Conservation (phyloP, 2,888 invertebrate species). For the Ariolimax columbianus region DNA sequence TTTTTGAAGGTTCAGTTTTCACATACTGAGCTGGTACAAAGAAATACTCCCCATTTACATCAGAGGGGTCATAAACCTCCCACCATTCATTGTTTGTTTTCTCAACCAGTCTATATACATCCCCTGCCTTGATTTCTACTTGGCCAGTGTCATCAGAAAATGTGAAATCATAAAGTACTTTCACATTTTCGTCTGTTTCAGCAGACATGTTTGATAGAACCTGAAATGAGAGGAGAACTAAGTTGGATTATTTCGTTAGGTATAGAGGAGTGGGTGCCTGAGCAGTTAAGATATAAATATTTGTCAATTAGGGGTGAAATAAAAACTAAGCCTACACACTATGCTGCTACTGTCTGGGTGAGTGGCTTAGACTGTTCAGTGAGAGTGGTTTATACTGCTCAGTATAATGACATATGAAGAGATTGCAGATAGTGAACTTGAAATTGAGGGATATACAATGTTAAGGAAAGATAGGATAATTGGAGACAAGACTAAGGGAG, state of each 20-base stretch:
- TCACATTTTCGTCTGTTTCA: slow-evolving; percentile 51
- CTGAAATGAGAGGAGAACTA: slow-evolving; percentile 12
- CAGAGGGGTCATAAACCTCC: slow-evolving; percentile 59
- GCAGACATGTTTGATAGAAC: slow-evolving; percentile 27
- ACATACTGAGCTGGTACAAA: slow-evolving; percentile 73
- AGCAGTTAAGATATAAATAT: no score
- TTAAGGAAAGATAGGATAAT: no score
- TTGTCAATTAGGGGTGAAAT: no score
- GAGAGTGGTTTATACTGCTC: no score
- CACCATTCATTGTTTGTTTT: slow-evolving; percentile 65
- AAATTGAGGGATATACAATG: no score
- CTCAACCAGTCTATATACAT: slow-evolving; percentile 59
- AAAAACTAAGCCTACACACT: no score
- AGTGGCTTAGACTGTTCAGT: no score
- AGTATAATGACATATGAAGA: no score
- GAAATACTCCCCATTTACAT: slow-evolving; percentile 60
- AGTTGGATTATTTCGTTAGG: not conserved
- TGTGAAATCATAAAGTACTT: slow-evolving; percentile 66
- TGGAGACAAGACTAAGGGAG: no score
- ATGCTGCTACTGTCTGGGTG: no score
- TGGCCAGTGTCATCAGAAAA: slow-evolving; percentile 63
- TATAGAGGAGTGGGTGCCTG: no score
- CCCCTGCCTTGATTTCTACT: slow-evolving; percentile 62
- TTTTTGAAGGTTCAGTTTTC: slow-evolving; percentile 53
- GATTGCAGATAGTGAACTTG: no score